phyloP scores from a whole-genome alignment of 2,797 vertebrate species.

The Pipistrellus nathusii region DNA sequence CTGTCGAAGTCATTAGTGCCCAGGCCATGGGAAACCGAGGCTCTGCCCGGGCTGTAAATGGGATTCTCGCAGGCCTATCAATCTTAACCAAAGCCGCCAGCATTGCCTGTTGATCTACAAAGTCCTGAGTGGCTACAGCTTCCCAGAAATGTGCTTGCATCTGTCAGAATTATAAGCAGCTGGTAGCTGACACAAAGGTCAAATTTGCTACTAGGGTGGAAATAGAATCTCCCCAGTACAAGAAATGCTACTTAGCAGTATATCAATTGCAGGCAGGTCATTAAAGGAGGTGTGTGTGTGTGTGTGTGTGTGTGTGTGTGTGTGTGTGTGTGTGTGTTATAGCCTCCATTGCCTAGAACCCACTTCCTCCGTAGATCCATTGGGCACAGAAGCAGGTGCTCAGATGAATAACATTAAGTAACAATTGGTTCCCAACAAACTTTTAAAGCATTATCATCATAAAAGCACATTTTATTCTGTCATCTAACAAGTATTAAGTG shows the following conservation, averaged over 20 bases:
- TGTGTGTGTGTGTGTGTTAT: background rate
- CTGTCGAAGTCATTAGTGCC: constrained; percentile 87
- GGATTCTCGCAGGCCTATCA: constrained; percentile 85
- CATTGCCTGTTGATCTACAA: constrained; percentile 78
- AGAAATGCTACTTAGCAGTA: constrained; percentile 90
- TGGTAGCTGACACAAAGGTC: constrained; percentile 89
- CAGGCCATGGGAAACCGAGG: constrained; percentile 82
- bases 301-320: background rate
- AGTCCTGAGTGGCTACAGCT: constrained; percentile 84
- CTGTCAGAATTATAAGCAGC: constrained; percentile 90
- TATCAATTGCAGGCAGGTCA: constrained; percentile 79
- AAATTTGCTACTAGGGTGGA: constrained; percentile 89
- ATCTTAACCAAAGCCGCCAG: constrained; percentile 87
- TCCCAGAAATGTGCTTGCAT: constrained; percentile 91
- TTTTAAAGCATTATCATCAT: background rate
- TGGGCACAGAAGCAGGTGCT: constrained; percentile 37
- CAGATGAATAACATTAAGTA: constrained; percentile 34
- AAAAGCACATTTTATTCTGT: background rate
- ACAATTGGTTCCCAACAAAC: background rate
- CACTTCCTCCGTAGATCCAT: constrained; percentile 34
- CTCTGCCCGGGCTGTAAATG: constrained; percentile 80
- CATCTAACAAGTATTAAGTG: background rate
- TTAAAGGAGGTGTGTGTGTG: constrained; percentile 56
- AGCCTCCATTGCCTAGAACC: background rate
- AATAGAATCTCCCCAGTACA: constrained; percentile 90